Evolutionary conservation across 1,140 invertebrate genomes (phyloP).

Genomic region (Pachypeltis micranthus): DNA sequence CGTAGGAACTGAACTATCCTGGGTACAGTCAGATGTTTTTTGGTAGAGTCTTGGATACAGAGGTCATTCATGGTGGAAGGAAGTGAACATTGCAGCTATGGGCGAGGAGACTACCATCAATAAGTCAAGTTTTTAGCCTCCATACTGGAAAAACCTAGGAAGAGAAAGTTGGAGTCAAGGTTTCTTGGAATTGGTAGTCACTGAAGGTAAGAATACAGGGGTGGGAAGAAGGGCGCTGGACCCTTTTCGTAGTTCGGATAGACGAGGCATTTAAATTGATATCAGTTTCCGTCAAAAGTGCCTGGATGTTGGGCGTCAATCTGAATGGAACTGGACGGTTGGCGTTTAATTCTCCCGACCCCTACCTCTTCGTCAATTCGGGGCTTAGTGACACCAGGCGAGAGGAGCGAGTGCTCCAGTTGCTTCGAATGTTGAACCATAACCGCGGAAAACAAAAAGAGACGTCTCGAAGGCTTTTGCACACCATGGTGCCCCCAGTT

Average conservation of each 20-base stretch:
- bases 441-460: conserved; percentile 92
- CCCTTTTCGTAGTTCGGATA: conserved; percentile 92
- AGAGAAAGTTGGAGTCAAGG: too few relatives aligned
- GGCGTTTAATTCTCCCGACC: conserved; percentile 83
- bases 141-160: too few relatives aligned
- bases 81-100: too few relatives aligned
- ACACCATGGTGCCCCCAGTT: conserved; percentile 87
- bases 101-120: too few relatives aligned
- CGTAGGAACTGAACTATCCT: too few relatives aligned
- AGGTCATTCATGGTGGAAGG: too few relatives aligned
- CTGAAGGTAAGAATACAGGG: too few relatives aligned
- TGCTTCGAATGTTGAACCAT: conserved; percentile 88
- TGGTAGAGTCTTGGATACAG: too few relatives aligned
- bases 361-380: conserved; percentile 89
- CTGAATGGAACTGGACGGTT: conserved; percentile 90
- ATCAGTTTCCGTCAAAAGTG: conserved; percentile 78
- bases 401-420: conserved; percentile 85
- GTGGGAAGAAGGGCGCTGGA: too few relatives aligned
- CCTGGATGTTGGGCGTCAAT: conserved; percentile 86
- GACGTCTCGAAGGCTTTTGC: conserved; percentile 76
- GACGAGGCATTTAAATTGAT: conserved; percentile 69
- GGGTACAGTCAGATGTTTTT: too few relatives aligned
- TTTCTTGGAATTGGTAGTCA: too few relatives aligned
- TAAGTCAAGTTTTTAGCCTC: too few relatives aligned
- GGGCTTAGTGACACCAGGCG: conserved; percentile 80